A percentile compares a stretch with the other conserved stretches of the same genome.
These are phyloP conservation scores for Podarcis raffonei DNA, from an alignment of 2,113 vertebrate species.

Conservation along the genomic window DNA sequence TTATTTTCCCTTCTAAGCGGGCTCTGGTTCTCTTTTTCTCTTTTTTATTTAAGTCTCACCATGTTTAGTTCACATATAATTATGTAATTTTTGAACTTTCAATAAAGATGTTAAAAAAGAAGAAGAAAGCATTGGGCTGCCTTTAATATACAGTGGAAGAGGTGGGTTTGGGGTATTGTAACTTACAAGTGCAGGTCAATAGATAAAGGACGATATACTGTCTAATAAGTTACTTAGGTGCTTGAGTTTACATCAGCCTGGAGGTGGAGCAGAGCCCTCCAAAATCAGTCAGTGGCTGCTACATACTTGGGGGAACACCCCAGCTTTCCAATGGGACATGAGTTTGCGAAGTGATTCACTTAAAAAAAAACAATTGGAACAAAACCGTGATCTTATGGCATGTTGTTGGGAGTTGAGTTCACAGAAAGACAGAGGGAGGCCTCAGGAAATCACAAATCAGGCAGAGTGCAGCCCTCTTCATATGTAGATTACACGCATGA, in stretches of 20 bases:
- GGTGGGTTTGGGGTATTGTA: not conserved
- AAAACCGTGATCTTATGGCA: not conserved
- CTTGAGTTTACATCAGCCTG: not conserved
- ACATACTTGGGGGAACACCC: not conserved
- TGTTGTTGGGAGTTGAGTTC: not conserved
- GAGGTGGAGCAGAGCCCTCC: not conserved
- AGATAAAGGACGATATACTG: not conserved
- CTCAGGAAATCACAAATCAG: too few relatives aligned
- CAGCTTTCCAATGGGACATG: not conserved
- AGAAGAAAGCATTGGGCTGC: not conserved
- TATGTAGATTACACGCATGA: too few relatives aligned
- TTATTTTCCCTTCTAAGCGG: too few relatives aligned
- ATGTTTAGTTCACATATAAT: too few relatives aligned
- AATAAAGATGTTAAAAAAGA: too few relatives aligned
- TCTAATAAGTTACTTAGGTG: not conserved
- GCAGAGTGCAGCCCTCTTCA: too few relatives aligned
- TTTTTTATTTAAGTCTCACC: too few relatives aligned
- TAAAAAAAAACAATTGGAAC: not conserved
- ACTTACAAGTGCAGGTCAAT: not conserved
- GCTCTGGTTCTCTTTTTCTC: too few relatives aligned
- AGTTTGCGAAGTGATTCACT: not conserved
- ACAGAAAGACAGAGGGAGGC: not conserved
- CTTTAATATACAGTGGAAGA: not conserved
- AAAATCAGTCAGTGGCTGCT: not conserved
- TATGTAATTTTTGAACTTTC: too few relatives aligned